Evolutionary conservation across 2,113 vertebrate species (phyloP).

Genomic region (Microcebus lehilahytsara): DNA sequence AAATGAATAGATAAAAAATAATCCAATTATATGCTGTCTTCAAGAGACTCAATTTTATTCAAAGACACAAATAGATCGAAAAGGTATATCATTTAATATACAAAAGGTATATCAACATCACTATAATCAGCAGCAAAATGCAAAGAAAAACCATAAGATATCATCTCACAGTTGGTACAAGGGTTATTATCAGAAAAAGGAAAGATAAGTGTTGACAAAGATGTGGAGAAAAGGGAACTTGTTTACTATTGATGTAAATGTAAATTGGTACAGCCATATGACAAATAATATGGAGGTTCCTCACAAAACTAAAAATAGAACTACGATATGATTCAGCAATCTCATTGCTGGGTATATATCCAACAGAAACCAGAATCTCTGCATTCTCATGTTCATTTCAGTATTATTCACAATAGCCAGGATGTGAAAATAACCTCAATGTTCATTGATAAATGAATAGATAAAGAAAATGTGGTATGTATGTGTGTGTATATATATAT

Average conservation of each 20-base stretch:
- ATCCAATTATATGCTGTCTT: no score
- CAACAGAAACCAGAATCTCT: no score
- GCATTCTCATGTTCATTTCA: no score
- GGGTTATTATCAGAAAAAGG: neutral
- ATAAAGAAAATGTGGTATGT: no score
- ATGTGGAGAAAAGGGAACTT: neutral
- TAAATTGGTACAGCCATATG: neutral
- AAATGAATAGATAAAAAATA: no score
- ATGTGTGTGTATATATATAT: no score
- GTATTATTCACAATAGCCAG: no score
- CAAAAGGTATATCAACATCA: neutral
- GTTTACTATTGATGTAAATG: neutral
- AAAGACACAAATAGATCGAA: no score
- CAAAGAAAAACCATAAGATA: neutral
- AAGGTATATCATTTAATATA: neutral
- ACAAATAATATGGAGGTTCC: neutral
- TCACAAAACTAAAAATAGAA: neutral
- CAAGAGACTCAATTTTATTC: no score
- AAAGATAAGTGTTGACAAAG: neutral
- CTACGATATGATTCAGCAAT: neutral
- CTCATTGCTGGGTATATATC: no score
- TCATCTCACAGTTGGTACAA: neutral
- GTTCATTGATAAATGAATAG: neutral
- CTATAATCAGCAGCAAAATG: neutral
- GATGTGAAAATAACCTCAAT: neutral